Evolutionary conservation across 2,797 vertebrate species (phyloP), one percentile per base, ranked within the genome.

Genomic region (Sebastes ruberrimus): DNA sequence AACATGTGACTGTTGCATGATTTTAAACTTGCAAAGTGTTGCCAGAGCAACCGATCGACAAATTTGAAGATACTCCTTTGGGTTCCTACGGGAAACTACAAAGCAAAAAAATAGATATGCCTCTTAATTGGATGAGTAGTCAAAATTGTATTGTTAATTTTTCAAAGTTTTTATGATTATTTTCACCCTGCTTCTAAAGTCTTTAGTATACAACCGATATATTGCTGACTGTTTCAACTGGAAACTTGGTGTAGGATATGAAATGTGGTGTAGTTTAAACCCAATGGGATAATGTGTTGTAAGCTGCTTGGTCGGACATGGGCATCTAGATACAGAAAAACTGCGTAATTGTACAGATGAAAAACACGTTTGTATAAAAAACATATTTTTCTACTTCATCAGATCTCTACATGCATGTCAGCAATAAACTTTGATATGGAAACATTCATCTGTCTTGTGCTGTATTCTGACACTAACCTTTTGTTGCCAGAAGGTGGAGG

Each of bases 341-440:
- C 88, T 94, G 93, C 94, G 74, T 94, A 89, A 88, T 90, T 93
- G 95, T 96, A 97, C 95, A 97, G 96, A 96, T 94, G 96, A 95
- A 94, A 94, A 96, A 95, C 92, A 94, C 94, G 95, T 96, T 97
- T 98, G 97, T 98, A 98, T 98, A 52, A 67, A 67, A 97, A 97
- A 97, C 97, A 95, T 99, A 99, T 99, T 99, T 99, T 99, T 99
- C 96, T 99, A 99, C 97, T 96, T 96, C 96, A 97, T 97, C 96
- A 83, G 94, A 97, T 96, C 97, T 98, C 95, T 97, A 97, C 97
- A 97, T 98, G 98, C 98, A 99, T 98, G 98, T 98, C 95, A 96
- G 98, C 97, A 99, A 99, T 98, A 99, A 96, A 98, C 94, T 97
- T 97, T 95, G 95, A 93, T 97, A 97, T 95, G 93, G 94, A 96